These are phyloP conservation scores for Epizoanthus fatuus DNA, from an alignment of 92 coral and sea anemone species.

Conservation along the genomic window DNA sequence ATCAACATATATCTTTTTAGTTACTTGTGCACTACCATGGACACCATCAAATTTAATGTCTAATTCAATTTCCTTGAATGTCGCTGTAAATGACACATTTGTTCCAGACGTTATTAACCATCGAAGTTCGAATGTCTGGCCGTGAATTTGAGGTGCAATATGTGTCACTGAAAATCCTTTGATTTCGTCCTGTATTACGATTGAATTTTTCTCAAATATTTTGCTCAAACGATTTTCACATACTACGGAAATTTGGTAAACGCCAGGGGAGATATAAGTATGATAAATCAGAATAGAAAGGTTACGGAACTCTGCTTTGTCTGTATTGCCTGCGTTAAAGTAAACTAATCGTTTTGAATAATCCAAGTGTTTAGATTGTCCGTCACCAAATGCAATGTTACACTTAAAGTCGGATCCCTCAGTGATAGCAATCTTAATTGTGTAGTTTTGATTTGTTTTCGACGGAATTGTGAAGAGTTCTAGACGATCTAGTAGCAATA, in stretches of 20 bases:
- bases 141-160: conserved; percentile 60
- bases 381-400: conserved; percentile 64
- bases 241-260: neutral
- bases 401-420: conserved; percentile 74
- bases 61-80: conserved; percentile 1
- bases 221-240: conserved; percentile 36
- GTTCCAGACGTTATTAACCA: conserved; percentile 63
- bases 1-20: conserved; percentile 46
- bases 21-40: conserved; percentile 25
- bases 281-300: conserved; percentile 31
- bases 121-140: conserved; percentile 48
- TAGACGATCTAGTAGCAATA: conserved; percentile 50
- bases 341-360: conserved; percentile 14
- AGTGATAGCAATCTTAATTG: conserved; percentile 33
- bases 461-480: conserved; percentile 33
- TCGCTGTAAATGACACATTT: conserved; percentile 58
- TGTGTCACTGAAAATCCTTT: conserved; percentile 46
- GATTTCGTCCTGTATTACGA: conserved; percentile 56
- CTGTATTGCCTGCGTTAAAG: neutral
- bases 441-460: conserved; percentile 42
- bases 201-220: neutral
- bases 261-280: neutral
- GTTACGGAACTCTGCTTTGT: conserved; percentile 16
- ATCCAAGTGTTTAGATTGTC: conserved; percentile 9
- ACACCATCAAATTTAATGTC: neutral